These are phyloP conservation scores for Oryctes rhinoceros DNA, from an alignment of 1,140 invertebrate species.

Conservation along the genomic window DNA sequence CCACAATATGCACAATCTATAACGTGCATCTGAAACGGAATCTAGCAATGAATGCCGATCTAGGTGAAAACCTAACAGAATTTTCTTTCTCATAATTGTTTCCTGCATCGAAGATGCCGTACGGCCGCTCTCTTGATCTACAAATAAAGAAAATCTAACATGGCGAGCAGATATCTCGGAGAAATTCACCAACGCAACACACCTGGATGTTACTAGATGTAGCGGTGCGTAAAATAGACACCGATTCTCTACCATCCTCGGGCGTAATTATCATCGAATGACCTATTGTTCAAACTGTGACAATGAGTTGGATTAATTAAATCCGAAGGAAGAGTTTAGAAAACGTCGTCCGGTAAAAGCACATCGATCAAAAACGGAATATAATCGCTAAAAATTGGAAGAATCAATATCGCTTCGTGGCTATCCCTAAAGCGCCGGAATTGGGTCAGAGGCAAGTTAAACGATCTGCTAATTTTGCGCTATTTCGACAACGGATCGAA, in stretches of 20 bases:
- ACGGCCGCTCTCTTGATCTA: neutral
- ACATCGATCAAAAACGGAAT: too few species aligned
- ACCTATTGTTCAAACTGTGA: neutral
- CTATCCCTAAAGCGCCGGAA: too few species aligned
- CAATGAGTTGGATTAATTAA: neutral
- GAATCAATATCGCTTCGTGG: too few species aligned
- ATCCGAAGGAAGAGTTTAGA: neutral
- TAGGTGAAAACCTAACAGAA: slow-evolving; percentile 16
- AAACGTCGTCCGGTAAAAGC: too few species aligned
- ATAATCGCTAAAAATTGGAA: too few species aligned
- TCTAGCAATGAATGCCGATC: neutral
- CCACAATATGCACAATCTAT: too few species aligned
- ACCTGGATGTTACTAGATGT: neutral
- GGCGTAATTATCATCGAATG: slow-evolving; percentile 23
- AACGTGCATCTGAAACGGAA: neutral
- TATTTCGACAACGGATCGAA: too few species aligned
- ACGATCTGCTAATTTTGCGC: too few species aligned
- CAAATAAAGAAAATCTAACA: neutral
- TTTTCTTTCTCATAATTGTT: slow-evolving; percentile 22
- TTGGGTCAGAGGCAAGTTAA: too few species aligned
- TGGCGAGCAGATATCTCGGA: neutral
- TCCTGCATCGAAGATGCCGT: neutral
- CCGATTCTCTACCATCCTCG: neutral
- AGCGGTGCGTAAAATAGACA: slow-evolving; percentile 4
- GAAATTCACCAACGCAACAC: neutral